phyloP scores from a whole-genome alignment of 2,888 invertebrate species.

The Sympetrum striolatum region DNA sequence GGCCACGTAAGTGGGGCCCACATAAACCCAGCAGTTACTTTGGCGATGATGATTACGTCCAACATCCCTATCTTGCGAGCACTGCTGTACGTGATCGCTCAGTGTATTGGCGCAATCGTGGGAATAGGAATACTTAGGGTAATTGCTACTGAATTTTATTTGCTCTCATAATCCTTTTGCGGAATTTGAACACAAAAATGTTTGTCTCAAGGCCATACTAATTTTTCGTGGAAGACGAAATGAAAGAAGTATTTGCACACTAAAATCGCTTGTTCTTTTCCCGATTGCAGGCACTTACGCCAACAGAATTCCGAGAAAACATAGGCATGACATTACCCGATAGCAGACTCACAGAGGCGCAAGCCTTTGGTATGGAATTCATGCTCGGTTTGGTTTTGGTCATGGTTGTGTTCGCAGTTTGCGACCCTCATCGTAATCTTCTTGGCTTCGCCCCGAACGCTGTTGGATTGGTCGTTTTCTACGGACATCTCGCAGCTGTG shows the following conservation, averaged over 20 bases:
- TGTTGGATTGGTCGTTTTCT: slow-evolving; percentile 85
- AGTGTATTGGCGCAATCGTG: slow-evolving; percentile 82
- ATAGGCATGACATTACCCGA: slow-evolving; percentile 76
- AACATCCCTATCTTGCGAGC: slow-evolving; percentile 78
- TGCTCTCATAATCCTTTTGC: no score
- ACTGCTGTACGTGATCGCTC: slow-evolving; percentile 79
- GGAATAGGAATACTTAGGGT: slow-evolving; percentile 66
- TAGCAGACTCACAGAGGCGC: slow-evolving; percentile 69
- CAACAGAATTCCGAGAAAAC: slow-evolving; percentile 61
- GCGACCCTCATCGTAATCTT: slow-evolving; percentile 81
- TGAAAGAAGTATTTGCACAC: no score
- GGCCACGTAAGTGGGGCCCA: slow-evolving; percentile 91
- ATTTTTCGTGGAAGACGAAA: background rate
- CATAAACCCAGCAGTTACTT: slow-evolving; percentile 91
- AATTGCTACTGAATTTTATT: no score
- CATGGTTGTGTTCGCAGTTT: slow-evolving; percentile 86
- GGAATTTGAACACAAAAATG: slow-evolving; percentile 60
- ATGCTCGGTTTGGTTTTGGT: slow-evolving; percentile 88
- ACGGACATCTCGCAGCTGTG: slow-evolving; percentile 85
- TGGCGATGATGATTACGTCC: slow-evolving; percentile 79
- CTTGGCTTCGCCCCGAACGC: slow-evolving; percentile 83
- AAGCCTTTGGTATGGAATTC: slow-evolving; percentile 90
- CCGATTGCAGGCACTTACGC: slow-evolving; percentile 69
- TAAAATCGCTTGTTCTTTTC: background rate
- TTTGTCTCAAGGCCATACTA: slow-evolving; percentile 69